phyloP scores from a whole-genome alignment of 2,797 vertebrate species.

The Poeciliopsis infans region DNA sequence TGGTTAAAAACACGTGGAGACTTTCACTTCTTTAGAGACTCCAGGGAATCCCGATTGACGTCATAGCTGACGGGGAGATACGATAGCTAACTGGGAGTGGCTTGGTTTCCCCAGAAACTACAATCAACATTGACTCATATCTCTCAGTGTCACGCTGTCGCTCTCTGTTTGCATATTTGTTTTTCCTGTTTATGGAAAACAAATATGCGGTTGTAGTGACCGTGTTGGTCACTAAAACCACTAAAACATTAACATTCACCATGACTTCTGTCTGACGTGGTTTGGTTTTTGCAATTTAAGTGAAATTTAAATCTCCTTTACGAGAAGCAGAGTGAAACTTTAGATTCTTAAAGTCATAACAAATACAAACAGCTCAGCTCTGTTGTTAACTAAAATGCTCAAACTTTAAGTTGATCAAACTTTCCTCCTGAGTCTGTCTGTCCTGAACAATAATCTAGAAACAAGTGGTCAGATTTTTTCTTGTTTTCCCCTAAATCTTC shows the following conservation, averaged over 20 bases:
- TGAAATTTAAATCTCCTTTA: not conserved
- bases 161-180: not conserved
- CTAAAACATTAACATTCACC: not conserved
- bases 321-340: not conserved
- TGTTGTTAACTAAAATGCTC: not conserved
- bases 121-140: not conserved
- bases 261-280: not conserved
- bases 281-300: too few species aligned
- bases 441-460: not conserved
- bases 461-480: not conserved
- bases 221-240: not conserved
- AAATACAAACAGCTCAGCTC: not conserved
- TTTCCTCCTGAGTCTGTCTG: not conserved
- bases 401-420: not conserved
- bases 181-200: not conserved
- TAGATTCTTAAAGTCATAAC: not conserved
- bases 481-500: too few species aligned
- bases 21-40: not conserved
- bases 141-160: not conserved
- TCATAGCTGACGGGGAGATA: not conserved
- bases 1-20: not conserved
- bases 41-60: not conserved
- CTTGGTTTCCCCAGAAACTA: not conserved
- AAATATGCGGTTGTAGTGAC: too few species aligned
- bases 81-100: accelerated